Evolutionary conservation across 1,140 invertebrate species (phyloP).

Genomic region (Diploscapter pachys): DNA sequence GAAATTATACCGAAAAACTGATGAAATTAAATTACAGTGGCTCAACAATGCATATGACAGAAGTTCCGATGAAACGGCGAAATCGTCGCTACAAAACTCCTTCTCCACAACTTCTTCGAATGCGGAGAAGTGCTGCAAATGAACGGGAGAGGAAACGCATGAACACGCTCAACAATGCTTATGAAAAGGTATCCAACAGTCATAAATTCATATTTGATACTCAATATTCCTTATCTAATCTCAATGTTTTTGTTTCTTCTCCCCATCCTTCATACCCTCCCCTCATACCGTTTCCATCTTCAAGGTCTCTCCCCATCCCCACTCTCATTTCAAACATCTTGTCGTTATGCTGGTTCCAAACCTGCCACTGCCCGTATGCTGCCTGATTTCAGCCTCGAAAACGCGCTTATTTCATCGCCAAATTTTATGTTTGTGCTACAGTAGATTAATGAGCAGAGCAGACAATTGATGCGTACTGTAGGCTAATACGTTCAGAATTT

Average conservation of each 20-base stretch:
- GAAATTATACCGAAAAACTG: too few species aligned
- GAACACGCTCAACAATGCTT: slow-evolving; percentile 61
- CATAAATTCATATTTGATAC: slow-evolving; percentile 18
- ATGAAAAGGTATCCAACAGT: slow-evolving; percentile 47
- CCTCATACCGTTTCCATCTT: not conserved
- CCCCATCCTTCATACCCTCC: slow-evolving; percentile 1
- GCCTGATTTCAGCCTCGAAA: too few species aligned
- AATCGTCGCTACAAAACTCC: slow-evolving; percentile 42
- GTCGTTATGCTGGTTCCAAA: too few species aligned
- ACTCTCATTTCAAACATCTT: slow-evolving; percentile 1
- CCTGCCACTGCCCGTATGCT: too few species aligned
- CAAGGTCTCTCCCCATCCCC: not conserved
- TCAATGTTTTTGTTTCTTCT: slow-evolving; percentile 7
- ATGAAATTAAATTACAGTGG: too few species aligned
- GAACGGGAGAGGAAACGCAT: slow-evolving; percentile 60
- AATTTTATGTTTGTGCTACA: too few species aligned
- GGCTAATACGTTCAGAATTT: too few species aligned
- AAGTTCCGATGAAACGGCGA: slow-evolving; percentile 14
- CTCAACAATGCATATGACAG: not conserved
- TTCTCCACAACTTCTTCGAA: slow-evolving; percentile 43
- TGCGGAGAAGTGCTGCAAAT: slow-evolving; percentile 60
- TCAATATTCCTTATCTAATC: slow-evolving; percentile 13
- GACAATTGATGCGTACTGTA: too few species aligned
- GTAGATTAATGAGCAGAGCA: too few species aligned
- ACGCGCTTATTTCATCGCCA: too few species aligned